Percentiles rank a stretch among this genome's conserved stretches.
Conservation (phyloP, 1,140 invertebrate species). For the Pemphigus obesinymphae region DNA sequence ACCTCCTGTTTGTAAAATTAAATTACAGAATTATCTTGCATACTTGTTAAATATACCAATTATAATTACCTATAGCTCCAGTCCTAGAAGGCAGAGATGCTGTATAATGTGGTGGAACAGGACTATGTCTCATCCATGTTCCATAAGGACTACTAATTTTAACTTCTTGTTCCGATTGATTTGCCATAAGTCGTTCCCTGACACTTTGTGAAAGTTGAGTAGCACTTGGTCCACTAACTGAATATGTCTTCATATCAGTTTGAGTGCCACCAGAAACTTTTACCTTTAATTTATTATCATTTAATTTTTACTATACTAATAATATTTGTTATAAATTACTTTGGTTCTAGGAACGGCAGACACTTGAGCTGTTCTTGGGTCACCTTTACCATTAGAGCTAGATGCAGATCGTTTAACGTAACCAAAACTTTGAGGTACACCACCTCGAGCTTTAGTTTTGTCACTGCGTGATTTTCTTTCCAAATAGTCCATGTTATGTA, state of each 20-base stretch:
- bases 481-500: constrained; percentile 38
- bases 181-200: constrained; percentile 64
- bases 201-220: constrained; percentile 79
- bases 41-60: not conserved
- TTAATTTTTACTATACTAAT: not conserved
- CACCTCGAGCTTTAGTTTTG: constrained; percentile 57
- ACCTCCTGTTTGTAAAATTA: constrained; percentile 46
- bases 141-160: constrained; percentile 55
- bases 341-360: constrained; percentile 75
- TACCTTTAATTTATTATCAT: constrained; percentile 49
- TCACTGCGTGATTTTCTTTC: constrained; percentile 49
- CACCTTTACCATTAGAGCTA: constrained; percentile 55
- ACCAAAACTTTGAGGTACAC: constrained; percentile 72
- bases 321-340: constrained; percentile 49
- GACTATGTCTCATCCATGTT: constrained; percentile 58
- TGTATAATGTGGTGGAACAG: constrained; percentile 52
- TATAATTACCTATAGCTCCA: constrained; percentile 47
- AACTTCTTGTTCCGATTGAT: constrained; percentile 25
- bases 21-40: not conserved
- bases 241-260: constrained; percentile 77
- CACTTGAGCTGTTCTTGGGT: constrained; percentile 69
- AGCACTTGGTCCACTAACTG: constrained; percentile 72
- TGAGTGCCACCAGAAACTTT: constrained; percentile 86
- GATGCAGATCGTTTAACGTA: constrained; percentile 72
- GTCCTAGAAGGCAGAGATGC: constrained; percentile 52